Percentiles rank a stretch among this genome's conserved stretches.
Evolutionary conservation across 2,888 invertebrate genomes (phyloP).

Genomic region (Amphipoea lucens): DNA sequence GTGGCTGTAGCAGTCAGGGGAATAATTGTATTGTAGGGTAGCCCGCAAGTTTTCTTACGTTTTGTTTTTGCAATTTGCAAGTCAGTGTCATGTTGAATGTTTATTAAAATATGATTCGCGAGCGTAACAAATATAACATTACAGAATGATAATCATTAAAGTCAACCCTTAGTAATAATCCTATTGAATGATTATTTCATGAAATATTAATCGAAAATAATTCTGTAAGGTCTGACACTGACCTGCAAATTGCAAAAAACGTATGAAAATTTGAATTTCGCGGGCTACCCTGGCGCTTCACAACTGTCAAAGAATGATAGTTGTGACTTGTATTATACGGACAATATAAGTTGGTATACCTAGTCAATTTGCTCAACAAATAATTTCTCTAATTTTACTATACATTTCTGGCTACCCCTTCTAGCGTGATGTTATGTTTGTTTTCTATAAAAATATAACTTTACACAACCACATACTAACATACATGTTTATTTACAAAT

Average conservation of each 20-base stretch:
- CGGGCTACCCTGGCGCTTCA: too few species aligned
- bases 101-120: background rate
- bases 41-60: background rate
- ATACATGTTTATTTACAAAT: constrained; percentile 62
- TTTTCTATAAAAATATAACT: constrained; percentile 49
- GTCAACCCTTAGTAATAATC: too few species aligned
- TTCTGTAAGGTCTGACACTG: too few species aligned
- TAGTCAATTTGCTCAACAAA: background rate
- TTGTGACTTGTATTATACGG: background rate
- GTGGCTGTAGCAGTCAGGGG: background rate
- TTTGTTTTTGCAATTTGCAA: background rate
- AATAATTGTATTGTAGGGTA: too few species aligned
- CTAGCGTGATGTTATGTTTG: background rate
- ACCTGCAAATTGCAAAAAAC: too few species aligned
- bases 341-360: background rate
- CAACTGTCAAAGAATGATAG: too few species aligned
- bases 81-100: background rate
- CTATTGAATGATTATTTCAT: too few species aligned
- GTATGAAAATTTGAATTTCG: too few species aligned
- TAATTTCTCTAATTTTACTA: background rate
- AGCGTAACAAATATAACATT: too few species aligned
- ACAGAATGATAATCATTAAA: too few species aligned
- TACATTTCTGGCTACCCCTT: background rate
- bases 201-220: too few species aligned
- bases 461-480: constrained; percentile 8